Base-by-base conservation (phyloP, 1,140 invertebrate genomes). In the Aricia agestis region DNA sequence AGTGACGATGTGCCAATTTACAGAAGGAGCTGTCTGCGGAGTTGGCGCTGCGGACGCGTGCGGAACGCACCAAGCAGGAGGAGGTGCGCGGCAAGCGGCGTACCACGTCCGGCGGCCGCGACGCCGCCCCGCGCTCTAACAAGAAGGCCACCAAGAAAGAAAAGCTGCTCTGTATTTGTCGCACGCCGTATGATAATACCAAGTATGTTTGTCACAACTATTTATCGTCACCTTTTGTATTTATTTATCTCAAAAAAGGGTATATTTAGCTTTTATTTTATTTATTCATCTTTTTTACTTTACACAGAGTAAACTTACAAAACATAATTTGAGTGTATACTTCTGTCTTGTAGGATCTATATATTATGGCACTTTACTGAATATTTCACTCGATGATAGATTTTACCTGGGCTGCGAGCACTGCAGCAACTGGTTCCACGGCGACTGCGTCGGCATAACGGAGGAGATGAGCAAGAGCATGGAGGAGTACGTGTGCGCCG, bases 381-480 rank as follows among this genome's bases (percentile, higher is more conserved):
- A 11, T 15, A 15, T 52, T 52, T 13, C 13, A 11, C 10, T 52
- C 45, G 11, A 9, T 45, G 9, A 71, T 82, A 98, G 97, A 87
- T 99, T 99, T 89, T 99, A 99, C 91, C 97, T 99, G 76, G 98
- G 97, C 45, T 99, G 99, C 92, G 98, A 99, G 91, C 92, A 97
- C 70, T 99, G 98, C 88, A 97, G 97, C 77, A 98, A 99, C 91
- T 99, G 98, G 98, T 99, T 99, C 93, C 98, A 99, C 88, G 98
- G 98, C 2, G 95, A 97, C 78, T 99, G 99, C 87, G 98, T 99
- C 1, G 97, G 96, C 19, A 97, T 99, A 59, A 98, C 97, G 0
- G 97, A 99, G 87, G 96, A 96, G 84, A 97, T 97, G 93, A 98
- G 97, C 69, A 97, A 98, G 86, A 95, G 94, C 7, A 94, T 99